These are phyloP conservation scores for Oligia strigilis DNA, from an alignment of 2,888 invertebrate species.

Conservation along the genomic window DNA sequence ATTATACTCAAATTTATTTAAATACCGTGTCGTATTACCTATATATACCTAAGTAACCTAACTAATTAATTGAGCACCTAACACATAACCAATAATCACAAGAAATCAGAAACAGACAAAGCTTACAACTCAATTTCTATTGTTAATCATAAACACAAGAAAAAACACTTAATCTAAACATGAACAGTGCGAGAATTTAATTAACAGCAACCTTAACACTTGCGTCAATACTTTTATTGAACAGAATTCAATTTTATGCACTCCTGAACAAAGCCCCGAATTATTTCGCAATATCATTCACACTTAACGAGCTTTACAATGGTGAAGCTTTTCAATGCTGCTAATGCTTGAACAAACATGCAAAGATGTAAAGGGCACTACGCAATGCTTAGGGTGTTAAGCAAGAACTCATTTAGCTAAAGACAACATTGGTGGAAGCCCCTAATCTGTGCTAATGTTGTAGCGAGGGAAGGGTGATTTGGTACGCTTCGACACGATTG, in stretches of 20 bases:
- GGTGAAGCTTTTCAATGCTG: constrained; percentile 65
- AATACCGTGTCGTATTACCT: not conserved
- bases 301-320: constrained; percentile 60
- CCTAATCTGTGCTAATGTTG: constrained; percentile 81
- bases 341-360: constrained; percentile 63
- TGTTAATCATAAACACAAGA: constrained; percentile 25
- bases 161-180: constrained; percentile 52
- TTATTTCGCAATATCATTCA: constrained; percentile 67
- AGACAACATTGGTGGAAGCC: constrained; percentile 70
- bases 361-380: constrained; percentile 52
- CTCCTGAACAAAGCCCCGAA: constrained; percentile 59
- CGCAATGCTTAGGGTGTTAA: constrained; percentile 68
- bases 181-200: constrained; percentile 70
- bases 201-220: constrained; percentile 67
- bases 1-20: not conserved
- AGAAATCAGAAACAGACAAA: not conserved
- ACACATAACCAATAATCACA: not conserved
- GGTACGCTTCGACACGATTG: constrained; percentile 79
- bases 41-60: not conserved
- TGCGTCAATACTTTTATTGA: constrained; percentile 73
- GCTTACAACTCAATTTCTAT: not conserved
- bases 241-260: constrained; percentile 80
- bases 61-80: constrained; percentile 1
- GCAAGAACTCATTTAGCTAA: constrained; percentile 64
- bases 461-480: constrained; percentile 78